Conservation (phyloP, 2,888 invertebrate genomes). For the Limenitis camilla region DNA sequence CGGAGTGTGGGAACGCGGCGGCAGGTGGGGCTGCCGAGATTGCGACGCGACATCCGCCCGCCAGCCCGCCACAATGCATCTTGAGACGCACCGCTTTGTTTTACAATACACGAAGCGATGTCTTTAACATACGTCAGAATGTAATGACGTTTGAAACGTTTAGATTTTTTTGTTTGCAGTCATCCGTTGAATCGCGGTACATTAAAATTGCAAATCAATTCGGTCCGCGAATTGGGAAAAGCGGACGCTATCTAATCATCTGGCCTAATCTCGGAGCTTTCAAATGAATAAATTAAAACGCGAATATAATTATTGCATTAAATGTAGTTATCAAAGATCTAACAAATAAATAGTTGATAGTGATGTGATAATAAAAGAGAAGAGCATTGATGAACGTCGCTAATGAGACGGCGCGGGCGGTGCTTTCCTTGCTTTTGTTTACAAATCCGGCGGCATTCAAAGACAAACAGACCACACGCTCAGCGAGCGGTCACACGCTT, state of each 20-base stretch:
- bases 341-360: conserved; percentile 1
- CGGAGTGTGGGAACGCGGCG: conserved; percentile 73
- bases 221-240: conserved; percentile 24
- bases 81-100: conserved; percentile 41
- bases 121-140: conserved; percentile 59
- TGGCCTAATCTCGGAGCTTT: conserved; percentile 15
- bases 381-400: conserved; percentile 30
- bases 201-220: conserved; percentile 26
- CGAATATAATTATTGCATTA: background rate
- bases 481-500: conserved; percentile 32
- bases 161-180: conserved; percentile 32
- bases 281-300: conserved; percentile 3
- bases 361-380: conserved; percentile 24
- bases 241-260: conserved; percentile 16
- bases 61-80: conserved; percentile 70
- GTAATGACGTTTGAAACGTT: conserved; percentile 46
- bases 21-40: conserved; percentile 74
- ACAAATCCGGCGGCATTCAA: conserved; percentile 42
- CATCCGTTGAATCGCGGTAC: conserved; percentile 20
- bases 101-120: conserved; percentile 57
- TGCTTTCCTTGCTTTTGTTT: conserved; percentile 44
- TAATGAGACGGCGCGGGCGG: conserved; percentile 29
- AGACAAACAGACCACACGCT: conserved; percentile 33
- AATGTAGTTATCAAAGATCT: background rate
- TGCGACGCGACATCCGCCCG: conserved; percentile 73